phyloP scores from a whole-genome alignment of 2,113 vertebrate genomes.

The Crotalus viridis region DNA sequence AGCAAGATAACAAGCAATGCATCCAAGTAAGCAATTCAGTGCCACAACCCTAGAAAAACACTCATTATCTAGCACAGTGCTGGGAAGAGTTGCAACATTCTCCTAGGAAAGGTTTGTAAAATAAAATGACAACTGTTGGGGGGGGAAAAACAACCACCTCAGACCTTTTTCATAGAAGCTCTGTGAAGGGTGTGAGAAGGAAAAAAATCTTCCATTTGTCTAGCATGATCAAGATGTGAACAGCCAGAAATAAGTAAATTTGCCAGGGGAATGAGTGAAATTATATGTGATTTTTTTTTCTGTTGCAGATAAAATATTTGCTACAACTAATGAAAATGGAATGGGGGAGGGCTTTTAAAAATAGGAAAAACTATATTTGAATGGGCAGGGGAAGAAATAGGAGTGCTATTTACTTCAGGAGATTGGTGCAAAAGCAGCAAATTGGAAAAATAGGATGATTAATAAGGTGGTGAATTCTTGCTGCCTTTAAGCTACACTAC shows the following conservation, averaged over 20 bases:
- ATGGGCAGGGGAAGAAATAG: too few species aligned
- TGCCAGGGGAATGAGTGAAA: fast-evolving
- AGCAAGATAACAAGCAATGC: neutral
- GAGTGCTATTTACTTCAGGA: neutral
- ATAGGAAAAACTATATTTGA: neutral
- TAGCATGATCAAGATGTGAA: neutral
- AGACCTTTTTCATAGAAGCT: neutral
- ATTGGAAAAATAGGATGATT: neutral
- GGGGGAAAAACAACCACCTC: neutral
- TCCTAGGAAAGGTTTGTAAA: neutral
- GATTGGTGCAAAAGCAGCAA: neutral
- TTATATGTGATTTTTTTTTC: neutral
- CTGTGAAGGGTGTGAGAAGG: neutral
- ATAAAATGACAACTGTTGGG: neutral
- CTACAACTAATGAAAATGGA: neutral
- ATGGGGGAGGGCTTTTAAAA: neutral
- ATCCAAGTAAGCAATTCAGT: neutral
- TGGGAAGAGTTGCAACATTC: neutral
- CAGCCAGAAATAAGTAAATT: neutral
- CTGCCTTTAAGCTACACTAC: neutral
- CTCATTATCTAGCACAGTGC: neutral
- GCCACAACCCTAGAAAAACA: neutral
- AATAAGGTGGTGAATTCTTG: neutral
- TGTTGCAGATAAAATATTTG: neutral
- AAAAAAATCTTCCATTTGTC: neutral